Conservation (phyloP, 2,797 vertebrate genomes). For the Onychomys leucogaster region DNA sequence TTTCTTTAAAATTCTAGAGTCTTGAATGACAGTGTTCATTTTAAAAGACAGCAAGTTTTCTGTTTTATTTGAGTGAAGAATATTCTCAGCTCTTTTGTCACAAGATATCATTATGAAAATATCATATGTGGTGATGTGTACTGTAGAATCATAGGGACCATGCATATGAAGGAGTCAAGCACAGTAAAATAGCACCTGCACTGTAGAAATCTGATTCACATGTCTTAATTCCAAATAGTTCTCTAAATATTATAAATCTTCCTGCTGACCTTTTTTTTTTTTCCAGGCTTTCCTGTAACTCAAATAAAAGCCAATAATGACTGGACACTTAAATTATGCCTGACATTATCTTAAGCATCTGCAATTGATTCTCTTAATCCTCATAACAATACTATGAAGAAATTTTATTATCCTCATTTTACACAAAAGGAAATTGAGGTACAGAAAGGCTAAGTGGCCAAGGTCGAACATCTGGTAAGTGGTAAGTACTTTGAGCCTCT, state of each 20-base stretch:
- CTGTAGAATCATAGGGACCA: neutral
- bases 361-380: conserved; percentile 42
- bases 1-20: neutral
- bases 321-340: conserved; percentile 11
- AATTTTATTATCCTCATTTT: conserved; percentile 61
- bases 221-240: neutral
- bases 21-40: neutral
- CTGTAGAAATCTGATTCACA: neutral
- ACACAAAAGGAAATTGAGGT: conserved; percentile 62
- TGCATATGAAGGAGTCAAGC: neutral
- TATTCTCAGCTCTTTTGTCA: neutral
- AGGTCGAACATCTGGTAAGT: conserved; percentile 34
- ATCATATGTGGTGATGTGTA: neutral
- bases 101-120: neutral
- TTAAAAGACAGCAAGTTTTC: conserved; percentile 6
- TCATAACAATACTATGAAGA: conserved; percentile 16
- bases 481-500: neutral
- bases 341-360: conserved; percentile 37
- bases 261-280: neutral
- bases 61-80: neutral
- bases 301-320: conserved; percentile 23
- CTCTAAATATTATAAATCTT: neutral
- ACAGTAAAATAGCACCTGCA: neutral
- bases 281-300: neutral
- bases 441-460: neutral